Base-by-base conservation (phyloP, 2,888 invertebrate species). In the Microctonus hyperodae region DNA sequence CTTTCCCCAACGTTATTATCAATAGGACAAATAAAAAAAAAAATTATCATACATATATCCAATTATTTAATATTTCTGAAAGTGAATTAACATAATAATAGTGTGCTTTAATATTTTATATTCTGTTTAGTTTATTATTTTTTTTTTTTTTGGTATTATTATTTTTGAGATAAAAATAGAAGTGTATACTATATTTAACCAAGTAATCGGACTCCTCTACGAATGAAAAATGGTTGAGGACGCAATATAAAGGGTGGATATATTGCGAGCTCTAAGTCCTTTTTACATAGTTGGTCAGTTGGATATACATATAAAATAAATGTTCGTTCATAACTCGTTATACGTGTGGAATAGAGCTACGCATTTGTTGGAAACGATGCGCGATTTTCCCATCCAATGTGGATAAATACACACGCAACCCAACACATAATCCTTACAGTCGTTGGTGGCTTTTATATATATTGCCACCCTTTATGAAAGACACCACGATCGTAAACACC, bases 361-460 rank as follows among this genome's bases (percentile, higher is more conserved):
- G 44, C 16, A 2, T 44, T 2, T 16, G 16, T 44, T 44, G 16
- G 7, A 44, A 44, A 44, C 9, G 16, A 44, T 16, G 16, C 4
- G 6, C n/a, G 16, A 44, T 44, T 44, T 44, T 44, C 44, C 7
- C 16, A 6, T 44, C 6, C 16, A 16, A 16, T 16, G 44, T 44
- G 16, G 44, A n/a, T 44, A 44, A 44, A 44, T 44, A 44, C 16
- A 44, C 44, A 44, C 44, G 44, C 44, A 44, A 44, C 16, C 16
- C 16, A n/a, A 44, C 44, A 44, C 16, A 44, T 20, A 44, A 44
- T 44, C 16, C 9, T 16, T 44, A 16, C 0, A 44, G 16, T 44
- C 44, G 44, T 44, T 44, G 20, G 33, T 31, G 33, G 56, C 56
- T 56, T 56, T 56, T 33, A 56, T 56, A n/a, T n/a, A 56, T 56